Conservation (phyloP, 2,888 invertebrate genomes). For the Aphidius colemani region DNA sequence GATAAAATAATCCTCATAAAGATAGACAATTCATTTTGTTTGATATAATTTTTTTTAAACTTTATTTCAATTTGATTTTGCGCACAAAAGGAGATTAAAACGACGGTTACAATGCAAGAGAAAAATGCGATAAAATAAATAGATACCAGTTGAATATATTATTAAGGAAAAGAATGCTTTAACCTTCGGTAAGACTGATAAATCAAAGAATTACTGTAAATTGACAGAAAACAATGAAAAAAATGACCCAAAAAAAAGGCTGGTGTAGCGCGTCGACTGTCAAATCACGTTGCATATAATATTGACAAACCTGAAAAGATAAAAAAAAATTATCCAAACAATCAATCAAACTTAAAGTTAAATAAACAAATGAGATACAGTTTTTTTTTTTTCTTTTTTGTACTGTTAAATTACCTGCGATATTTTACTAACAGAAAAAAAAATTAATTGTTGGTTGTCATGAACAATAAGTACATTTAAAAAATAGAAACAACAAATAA, state of each 20-base stretch:
- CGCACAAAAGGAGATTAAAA: too few species aligned
- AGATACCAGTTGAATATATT: constrained; percentile 11
- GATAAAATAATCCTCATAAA: too few species aligned
- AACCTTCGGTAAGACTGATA: constrained; percentile 47
- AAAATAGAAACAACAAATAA: too few species aligned
- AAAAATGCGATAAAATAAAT: not conserved
- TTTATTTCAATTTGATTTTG: too few species aligned
- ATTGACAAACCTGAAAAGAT: constrained; percentile 18
- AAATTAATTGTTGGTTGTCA: constrained; percentile 23
- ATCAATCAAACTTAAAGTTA: constrained; percentile 25
- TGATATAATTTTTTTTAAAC: too few species aligned
- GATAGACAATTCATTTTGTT: too few species aligned
- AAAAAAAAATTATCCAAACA: constrained; percentile 6
- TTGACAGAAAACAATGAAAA: constrained; percentile 1
- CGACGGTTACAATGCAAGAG: too few species aligned
- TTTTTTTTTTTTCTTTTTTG: constrained; percentile 9
- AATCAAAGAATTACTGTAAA: constrained; percentile 42
- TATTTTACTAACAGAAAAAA: not conserved
- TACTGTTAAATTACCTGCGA: not conserved
- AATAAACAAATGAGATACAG: not conserved
- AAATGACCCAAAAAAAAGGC: not conserved
- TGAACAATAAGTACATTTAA: constrained; percentile 6
- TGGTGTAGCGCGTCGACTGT: constrained; percentile 1
- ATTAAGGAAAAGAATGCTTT: constrained; percentile 34
- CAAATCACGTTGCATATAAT: constrained; percentile 26